Evolutionary conservation across 2,888 invertebrate genomes (phyloP).

Genomic region (Xanthostigma xanthostigma): DNA sequence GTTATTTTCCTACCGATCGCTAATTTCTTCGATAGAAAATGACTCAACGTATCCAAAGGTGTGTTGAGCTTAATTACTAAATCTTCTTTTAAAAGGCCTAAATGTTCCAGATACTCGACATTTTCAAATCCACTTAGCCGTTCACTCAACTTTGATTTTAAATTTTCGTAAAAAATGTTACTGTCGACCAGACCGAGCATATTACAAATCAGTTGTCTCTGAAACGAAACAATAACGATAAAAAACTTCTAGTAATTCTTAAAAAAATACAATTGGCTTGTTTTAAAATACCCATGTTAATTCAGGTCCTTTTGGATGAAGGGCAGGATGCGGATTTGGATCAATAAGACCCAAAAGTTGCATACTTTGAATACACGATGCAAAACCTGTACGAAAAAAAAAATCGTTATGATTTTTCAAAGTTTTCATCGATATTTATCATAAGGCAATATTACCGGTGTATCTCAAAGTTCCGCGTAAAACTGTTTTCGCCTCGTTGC

Average conservation of each 20-base stretch:
- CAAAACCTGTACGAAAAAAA: slow-evolving; percentile 46
- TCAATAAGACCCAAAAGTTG: slow-evolving; percentile 80
- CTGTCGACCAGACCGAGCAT: slow-evolving; percentile 68
- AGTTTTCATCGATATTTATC: neutral
- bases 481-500: slow-evolving; percentile 69
- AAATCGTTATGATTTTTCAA: too few species aligned
- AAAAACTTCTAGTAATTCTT: neutral
- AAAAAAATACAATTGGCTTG: slow-evolving; percentile 1
- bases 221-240: slow-evolving; percentile 15
- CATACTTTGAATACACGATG: slow-evolving; percentile 74
- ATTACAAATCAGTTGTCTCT: slow-evolving; percentile 75
- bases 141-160: slow-evolving; percentile 71
- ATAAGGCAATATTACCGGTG: slow-evolving; percentile 33
- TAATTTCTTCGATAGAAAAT: slow-evolving; percentile 70
- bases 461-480: slow-evolving; percentile 89
- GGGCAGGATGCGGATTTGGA: slow-evolving; percentile 65
- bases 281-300: slow-evolving; percentile 74
- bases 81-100: slow-evolving; percentile 78
- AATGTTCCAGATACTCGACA: slow-evolving; percentile 62
- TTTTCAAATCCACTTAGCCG: slow-evolving; percentile 56
- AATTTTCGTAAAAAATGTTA: slow-evolving; percentile 85
- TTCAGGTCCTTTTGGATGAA: slow-evolving; percentile 93
- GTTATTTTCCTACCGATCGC: slow-evolving; percentile 44
- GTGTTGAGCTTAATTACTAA: slow-evolving; percentile 68
- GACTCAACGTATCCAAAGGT: slow-evolving; percentile 85